These are phyloP conservation scores for Brachionus rotundiformis DNA, from an alignment of 1,140 invertebrate genomes.

Conservation along the genomic window DNA sequence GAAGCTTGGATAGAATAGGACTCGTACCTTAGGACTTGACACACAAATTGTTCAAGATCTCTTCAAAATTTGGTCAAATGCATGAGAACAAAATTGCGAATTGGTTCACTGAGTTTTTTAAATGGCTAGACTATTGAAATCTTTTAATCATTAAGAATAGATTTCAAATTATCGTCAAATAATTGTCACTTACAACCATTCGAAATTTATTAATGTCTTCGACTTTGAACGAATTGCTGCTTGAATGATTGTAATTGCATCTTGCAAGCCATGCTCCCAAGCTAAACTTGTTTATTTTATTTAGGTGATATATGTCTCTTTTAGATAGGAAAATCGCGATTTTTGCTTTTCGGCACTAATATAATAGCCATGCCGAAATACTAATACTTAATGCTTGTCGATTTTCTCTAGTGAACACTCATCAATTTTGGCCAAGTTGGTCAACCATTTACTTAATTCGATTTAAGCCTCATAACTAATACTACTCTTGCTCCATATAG, in stretches of 20 bases:
- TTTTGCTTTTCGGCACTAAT: conserved; percentile 32
- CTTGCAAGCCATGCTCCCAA: not conserved
- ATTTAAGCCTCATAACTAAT: not conserved
- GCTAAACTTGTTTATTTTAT: conserved; percentile 45
- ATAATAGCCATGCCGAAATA: conserved; percentile 44
- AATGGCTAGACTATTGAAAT: conserved; percentile 47
- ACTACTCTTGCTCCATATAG: not conserved
- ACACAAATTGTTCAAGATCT: conserved; percentile 7
- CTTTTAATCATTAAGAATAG: conserved; percentile 47
- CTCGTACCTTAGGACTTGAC: conserved; percentile 1
- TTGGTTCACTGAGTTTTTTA: conserved; percentile 39
- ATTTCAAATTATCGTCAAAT: conserved; percentile 46
- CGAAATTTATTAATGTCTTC: conserved; percentile 49
- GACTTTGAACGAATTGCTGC: conserved; percentile 23
- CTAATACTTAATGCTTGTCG: conserved; percentile 45
- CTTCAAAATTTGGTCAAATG: conserved; percentile 8
- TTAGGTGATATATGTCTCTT: conserved; percentile 45
- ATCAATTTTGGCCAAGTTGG: conserved; percentile 21
- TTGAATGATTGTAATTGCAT: conserved; percentile 50
- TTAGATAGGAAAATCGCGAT: conserved; percentile 15
- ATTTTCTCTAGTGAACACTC: not conserved
- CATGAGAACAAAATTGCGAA: conserved; percentile 41
- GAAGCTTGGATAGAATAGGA: not conserved
- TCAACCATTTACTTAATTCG: conserved; percentile 19
- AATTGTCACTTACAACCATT: conserved; percentile 47